Base-by-base conservation (phyloP, 2,888 invertebrate genomes). In the Epicampocera succincta region DNA sequence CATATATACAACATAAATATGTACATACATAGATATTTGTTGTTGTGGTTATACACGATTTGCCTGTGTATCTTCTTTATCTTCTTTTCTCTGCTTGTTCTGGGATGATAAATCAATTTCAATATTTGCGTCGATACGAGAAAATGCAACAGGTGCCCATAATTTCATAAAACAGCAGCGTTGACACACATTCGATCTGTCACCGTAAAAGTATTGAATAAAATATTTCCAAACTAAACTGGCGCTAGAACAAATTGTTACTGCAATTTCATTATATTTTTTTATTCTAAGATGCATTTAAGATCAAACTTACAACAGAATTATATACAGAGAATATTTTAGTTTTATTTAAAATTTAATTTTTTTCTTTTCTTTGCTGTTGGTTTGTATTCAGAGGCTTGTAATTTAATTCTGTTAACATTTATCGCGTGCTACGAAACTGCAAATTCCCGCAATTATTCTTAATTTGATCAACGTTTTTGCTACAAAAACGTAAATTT, bases 91-190 rank as follows among this genome's bases (percentile, higher is more conserved):
- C 19, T 54, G 15, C 6, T 52, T 52, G 66, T 11, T 25, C 58
- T 40, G 12, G 15, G 65, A 56, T 75, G 42, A 76, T 76, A 76
- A 76, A 76, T 76, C 76, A 76, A 76, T 69, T 65, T 66, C 38
- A 73, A 73, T 73, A 79, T 66, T 73, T 63, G 50, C 46, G 42
- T n/a, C n/a, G n/a, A n/a, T 33, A 33, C 33, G 8, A 33, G 5
- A 33, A 8, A 33, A 9, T 60, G 19, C 68, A 44, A 44, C 81
- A 82, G 81, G 77, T 82, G 73, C 73, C 63, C 15, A 50, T 54
- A 76, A 61, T 54, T 69, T 61, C 21, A 69, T 61, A 52, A 56
- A 56, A 50, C 5, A 1, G 66, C n/a, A 44, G 61, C 17, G 50
- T 33, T 63, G 63, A 50, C 60, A 66, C 44, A 68, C 68, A 52